phyloP scores from a whole-genome alignment of 1,140 invertebrate species.

The Nilaparvata lugens region DNA sequence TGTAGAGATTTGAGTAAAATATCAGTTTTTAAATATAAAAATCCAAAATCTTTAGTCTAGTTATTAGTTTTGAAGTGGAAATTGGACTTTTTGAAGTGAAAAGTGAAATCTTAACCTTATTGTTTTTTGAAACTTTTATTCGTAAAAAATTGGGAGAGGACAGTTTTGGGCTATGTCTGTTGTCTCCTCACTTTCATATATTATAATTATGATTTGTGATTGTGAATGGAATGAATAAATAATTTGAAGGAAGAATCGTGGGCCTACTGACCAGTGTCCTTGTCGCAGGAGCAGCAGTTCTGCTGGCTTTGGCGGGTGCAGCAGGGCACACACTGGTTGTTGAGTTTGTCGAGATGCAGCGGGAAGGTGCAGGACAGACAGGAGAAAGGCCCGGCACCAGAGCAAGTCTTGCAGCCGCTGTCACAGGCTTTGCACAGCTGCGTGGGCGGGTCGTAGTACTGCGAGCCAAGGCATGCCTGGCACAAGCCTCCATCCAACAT shows the following conservation, averaged over 20 bases:
- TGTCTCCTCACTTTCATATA: no score
- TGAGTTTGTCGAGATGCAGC: constrained; percentile 52
- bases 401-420: constrained; percentile 54
- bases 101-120: no score
- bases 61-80: no score
- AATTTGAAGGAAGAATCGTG: constrained; percentile 15
- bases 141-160: no score
- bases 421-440: constrained; percentile 58
- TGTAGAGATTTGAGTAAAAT: no score
- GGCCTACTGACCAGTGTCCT: constrained; percentile 48
- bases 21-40: no score
- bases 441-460: constrained; percentile 59
- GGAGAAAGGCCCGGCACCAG: constrained; percentile 56
- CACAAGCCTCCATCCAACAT: constrained; percentile 63
- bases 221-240: no score
- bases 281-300: constrained; percentile 54
- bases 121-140: no score
- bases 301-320: constrained; percentile 41
- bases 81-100: no score
- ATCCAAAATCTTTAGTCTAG: no score
- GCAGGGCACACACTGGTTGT: constrained; percentile 63
- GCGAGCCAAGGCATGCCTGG: constrained; percentile 59
- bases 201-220: no score
- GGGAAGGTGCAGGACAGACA: constrained; percentile 55
- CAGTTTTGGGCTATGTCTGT: no score